Evolutionary conservation across 2,888 invertebrate species (phyloP), one percentile per base, ranked within the genome.

Genomic region (Drosophila niveifrons): DNA sequence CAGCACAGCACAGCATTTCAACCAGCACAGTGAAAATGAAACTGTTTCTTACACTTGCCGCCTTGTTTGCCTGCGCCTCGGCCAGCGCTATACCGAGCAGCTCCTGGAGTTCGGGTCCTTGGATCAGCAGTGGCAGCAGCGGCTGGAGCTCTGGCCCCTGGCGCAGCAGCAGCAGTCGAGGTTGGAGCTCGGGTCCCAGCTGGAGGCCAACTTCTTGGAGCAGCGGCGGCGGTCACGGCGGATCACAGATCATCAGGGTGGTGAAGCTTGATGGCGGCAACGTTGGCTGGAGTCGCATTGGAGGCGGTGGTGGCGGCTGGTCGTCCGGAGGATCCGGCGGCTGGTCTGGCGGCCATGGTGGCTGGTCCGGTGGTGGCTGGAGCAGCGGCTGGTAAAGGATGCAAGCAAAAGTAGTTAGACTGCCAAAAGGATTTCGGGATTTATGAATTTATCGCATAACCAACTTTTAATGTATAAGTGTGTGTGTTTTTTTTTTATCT

Each of bases 41-140:
- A 72, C 52, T 90, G 15, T 69, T 89, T n/a, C 58, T 91, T 43
- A 74, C 89, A 53, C 63, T 90, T 51, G 80, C 82, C 62, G 89
- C 80, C 1, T 44, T 88, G 69, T 71, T 90, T 59, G 91, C 82
- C 56, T 80, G 68, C 41, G 73, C 72, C 31, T 86, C 89, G 66
- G 80, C 53, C 41, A 80, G 56, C 52, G 39, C 70, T 11, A 78
- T 78, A 4, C 58, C 81, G 41, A 77, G 75, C 64, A 67, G 72
- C 11, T 71, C 71, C 23, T 75, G 74, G 74, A 61, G 31, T n/a
- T 62, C 61, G 3, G 52, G 15, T 59, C 59, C 61, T 9, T 61
- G 61, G 66, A n/a, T 15, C 15, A 66, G 73, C 52, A 51, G 59
- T 44, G 13, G 57, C 48, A 18, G 39, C 10, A 39, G 65, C 50